phyloP scores from a whole-genome alignment of 1,140 invertebrate genomes.

The Brachionus manjavacas region DNA sequence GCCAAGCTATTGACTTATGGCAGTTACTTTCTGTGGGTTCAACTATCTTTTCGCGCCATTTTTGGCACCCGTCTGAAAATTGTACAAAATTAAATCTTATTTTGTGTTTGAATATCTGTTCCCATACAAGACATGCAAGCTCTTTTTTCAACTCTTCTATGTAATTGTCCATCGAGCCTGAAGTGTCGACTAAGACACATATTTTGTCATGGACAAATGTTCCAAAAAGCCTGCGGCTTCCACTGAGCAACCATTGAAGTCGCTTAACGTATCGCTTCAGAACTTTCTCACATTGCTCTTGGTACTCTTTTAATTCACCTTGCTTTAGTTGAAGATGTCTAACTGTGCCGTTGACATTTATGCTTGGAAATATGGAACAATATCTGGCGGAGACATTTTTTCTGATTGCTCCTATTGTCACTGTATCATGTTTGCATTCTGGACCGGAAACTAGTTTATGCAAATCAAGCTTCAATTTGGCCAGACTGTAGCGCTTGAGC shows the following conservation, averaged over 20 bases:
- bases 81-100: constrained; percentile 56
- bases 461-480: constrained; percentile 54
- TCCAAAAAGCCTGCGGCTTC: constrained; percentile 56
- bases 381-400: constrained; percentile 53
- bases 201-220: constrained; percentile 53
- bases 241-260: constrained; percentile 57
- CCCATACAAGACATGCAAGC: constrained; percentile 54
- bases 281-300: constrained; percentile 51
- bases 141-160: constrained; percentile 57
- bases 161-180: constrained; percentile 56
- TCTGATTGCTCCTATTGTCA: constrained; percentile 51
- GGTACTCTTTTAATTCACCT: constrained; percentile 56
- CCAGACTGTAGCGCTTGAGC: constrained; percentile 53
- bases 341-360: constrained; percentile 56
- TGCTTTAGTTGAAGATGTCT: constrained; percentile 56
- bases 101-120: constrained; percentile 53
- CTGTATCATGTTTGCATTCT: constrained; percentile 54
- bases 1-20: constrained; percentile 54
- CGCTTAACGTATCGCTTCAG: constrained; percentile 53
- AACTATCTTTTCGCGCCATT: constrained; percentile 51
- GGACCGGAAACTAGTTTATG: constrained; percentile 54
- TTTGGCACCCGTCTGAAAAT: constrained; percentile 53
- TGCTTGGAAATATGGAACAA: constrained; percentile 56
- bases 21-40: constrained; percentile 53
- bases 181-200: constrained; percentile 55